These are phyloP conservation scores for Deilephila elpenor DNA, from an alignment of 2,888 invertebrate species.

Conservation along the genomic window DNA sequence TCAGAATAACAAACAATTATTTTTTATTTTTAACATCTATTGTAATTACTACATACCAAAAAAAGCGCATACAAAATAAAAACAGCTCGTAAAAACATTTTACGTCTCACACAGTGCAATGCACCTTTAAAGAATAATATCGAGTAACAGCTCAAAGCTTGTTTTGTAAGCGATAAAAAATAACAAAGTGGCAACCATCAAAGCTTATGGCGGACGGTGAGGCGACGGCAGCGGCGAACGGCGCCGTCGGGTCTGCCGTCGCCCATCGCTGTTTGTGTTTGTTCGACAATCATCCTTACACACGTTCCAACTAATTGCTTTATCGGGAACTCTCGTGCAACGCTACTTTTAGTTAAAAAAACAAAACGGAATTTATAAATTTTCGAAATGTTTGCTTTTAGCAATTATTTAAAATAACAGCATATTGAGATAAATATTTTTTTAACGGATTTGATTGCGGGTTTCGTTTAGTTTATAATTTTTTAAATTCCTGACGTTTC, in stretches of 20 bases:
- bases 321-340: constrained; percentile 31
- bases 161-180: background rate
- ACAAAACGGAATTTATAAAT: too few relatives aligned
- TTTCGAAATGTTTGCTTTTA: too few relatives aligned
- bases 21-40: too few relatives aligned
- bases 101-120: background rate
- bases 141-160: background rate
- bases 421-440: too few relatives aligned
- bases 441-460: too few relatives aligned
- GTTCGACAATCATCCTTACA: constrained; percentile 46
- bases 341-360: constrained; percentile 16
- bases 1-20: too few relatives aligned
- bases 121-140: background rate
- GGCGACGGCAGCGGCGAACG: constrained; percentile 37
- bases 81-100: too few relatives aligned
- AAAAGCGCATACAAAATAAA: too few relatives aligned
- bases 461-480: too few relatives aligned
- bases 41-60: too few relatives aligned
- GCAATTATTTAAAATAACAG: too few relatives aligned
- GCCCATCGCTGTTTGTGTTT: constrained; percentile 53
- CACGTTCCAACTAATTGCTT: constrained; percentile 29
- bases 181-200: constrained; percentile 27
- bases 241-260: constrained; percentile 73
- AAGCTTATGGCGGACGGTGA: constrained; percentile 8
- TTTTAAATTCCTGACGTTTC: too few relatives aligned